These are phyloP conservation scores for Chloroceryle inda DNA, from an alignment of 2,797 vertebrate species.

Conservation along the genomic window DNA sequence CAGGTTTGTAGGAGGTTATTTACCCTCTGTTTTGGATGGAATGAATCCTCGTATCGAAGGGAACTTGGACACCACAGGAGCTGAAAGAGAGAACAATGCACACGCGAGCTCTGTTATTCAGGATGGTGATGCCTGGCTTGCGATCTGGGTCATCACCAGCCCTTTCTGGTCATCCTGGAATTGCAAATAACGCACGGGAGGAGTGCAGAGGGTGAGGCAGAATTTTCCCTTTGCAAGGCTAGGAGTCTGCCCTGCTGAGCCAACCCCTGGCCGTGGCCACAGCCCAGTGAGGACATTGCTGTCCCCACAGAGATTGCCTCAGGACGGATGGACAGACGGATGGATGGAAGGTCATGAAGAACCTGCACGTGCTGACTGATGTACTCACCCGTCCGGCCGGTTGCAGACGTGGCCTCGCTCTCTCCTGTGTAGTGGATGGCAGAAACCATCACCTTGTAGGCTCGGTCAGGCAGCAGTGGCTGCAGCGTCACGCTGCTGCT, in stretches of 20 bases:
- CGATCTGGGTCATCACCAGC: rapidly evolving
- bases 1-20: neutral
- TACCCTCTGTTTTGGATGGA: conserved; percentile 65
- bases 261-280: neutral
- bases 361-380: rapidly evolving
- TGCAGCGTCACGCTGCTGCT: conserved; percentile 82
- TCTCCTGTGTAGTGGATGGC: conserved; percentile 88
- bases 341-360: rapidly evolving
- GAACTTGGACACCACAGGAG: conserved; percentile 58
- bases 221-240: neutral
- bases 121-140: rapidly evolving
- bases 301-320: rapidly evolving
- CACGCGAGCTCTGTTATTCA: rapidly evolving
- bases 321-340: rapidly evolving
- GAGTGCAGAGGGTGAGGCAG: rapidly evolving
- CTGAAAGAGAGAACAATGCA: conserved; percentile 29
- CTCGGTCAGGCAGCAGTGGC: conserved; percentile 86
- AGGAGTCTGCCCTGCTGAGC: neutral
- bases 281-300: rapidly evolving
- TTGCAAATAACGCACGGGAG: rapidly evolving
- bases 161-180: neutral
- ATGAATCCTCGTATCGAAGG: conserved; percentile 57
- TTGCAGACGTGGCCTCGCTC: conserved; percentile 82
- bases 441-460: conserved; percentile 88
- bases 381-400: conserved; percentile 86